phyloP scores from a whole-genome alignment of 2,113 vertebrate genomes.

The Toxostoma redivivum region DNA sequence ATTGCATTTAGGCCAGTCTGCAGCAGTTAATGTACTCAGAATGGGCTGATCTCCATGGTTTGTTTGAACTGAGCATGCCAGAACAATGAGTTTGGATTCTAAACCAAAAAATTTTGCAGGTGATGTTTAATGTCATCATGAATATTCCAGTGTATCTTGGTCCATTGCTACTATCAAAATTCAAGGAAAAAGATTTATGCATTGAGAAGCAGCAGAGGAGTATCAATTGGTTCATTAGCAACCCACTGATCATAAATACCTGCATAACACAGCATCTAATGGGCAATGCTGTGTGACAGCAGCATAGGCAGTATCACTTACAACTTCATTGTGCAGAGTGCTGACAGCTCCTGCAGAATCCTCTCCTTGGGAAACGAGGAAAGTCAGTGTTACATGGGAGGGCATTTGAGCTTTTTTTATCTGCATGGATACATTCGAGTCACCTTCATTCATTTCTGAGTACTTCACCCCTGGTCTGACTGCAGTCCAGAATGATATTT shows the following conservation, averaged over 20 bases:
- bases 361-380: neutral
- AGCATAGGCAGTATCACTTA: neutral
- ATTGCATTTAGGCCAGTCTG: neutral
- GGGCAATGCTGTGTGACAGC: neutral
- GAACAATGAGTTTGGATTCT: neutral
- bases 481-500: neutral
- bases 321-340: neutral
- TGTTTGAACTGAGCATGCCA: neutral
- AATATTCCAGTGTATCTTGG: neutral
- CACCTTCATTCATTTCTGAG: neutral
- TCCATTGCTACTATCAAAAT: neutral
- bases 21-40: neutral
- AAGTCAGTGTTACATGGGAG: neutral
- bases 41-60: neutral
- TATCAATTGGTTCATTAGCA: neutral
- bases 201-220: neutral
- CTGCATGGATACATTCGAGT: neutral
- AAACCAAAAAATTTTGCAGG: neutral
- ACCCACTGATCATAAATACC: neutral
- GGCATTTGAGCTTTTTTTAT: neutral
- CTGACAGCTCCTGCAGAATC: constrained; percentile 11
- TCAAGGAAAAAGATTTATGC: neutral
- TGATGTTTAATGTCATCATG: neutral
- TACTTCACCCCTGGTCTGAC: neutral
- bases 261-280: neutral